Evolutionary conservation across 2,888 invertebrate species (phyloP), one percentile per base, ranked within the genome.

Genomic region (Erannis defoliaria): DNA sequence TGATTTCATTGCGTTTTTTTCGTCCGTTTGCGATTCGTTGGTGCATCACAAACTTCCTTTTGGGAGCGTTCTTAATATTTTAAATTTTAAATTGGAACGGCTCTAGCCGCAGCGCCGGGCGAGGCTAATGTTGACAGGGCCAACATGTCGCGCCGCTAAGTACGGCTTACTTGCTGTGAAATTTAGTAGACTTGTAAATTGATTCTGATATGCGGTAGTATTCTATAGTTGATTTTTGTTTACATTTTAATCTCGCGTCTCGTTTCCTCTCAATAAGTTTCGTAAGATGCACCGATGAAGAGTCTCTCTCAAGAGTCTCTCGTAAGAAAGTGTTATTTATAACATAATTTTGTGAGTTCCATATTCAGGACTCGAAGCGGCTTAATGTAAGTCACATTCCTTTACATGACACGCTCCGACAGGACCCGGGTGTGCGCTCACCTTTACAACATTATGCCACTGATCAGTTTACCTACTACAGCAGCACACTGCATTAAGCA

Each of bases 271-370:
- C n/a, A n/a, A n/a, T n/a, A 23, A 10, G 12, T 16, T 10, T 29
- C 16, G 16, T 18, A 4, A 38, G 18, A 43, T 8, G 35, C 8
- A 35, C 18, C 45, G 23, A 45, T 16, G 23, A 35, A 35, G 35
- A n/a, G 16, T 6, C n/a, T 6, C 19, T 45, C 14, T 1, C 45
- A n/a, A 12, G 3, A 23, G 5, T 5, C 8, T 26, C 2, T 33
- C 21, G 4, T 16, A 14, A 45, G 21, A 35, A 43, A 1, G 1
- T 21, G 21, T 16, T 23, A 16, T 14, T 16, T 23, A 16, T 14
- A 40, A 48, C 40, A 38, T 29, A 21, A 48, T 29, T 46, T 59
- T 59, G 40, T 59, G 42, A 59, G 59, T 48, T 42, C 37, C 10
- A 37, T 48, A 48, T 40, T 31, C 29, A 45, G n/a, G 33, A 37